These are phyloP conservation scores for Daktulosphaira vitifoliae DNA, from an alignment of 1,140 invertebrate species.

Conservation along the genomic window DNA sequence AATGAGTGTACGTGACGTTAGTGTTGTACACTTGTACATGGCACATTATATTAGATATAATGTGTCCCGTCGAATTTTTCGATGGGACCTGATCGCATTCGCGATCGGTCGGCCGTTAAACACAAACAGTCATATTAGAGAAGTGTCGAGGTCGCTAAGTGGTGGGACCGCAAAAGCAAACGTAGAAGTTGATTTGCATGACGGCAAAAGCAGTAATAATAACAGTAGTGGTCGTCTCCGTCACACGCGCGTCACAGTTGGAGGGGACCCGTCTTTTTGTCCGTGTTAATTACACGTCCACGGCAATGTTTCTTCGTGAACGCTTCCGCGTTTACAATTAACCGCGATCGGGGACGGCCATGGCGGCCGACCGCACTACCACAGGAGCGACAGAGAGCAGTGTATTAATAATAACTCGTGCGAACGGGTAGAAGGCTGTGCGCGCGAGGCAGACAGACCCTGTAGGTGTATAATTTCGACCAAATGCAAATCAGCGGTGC, in stretches of 20 bases:
- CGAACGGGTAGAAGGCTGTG: neutral
- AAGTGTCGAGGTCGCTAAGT: neutral
- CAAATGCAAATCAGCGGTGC: conserved; percentile 29
- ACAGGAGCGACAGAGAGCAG: neutral
- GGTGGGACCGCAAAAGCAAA: no score
- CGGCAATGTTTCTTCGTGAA: conserved; percentile 27
- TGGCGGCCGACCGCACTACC: neutral
- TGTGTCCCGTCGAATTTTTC: no score
- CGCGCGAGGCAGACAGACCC: neutral
- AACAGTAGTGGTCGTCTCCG: neutral
- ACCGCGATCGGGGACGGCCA: neutral
- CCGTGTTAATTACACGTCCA: conserved; percentile 31
- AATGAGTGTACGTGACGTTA: no score
- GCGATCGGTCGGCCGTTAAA: neutral
- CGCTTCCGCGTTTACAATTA: conserved; percentile 23
- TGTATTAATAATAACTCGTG: neutral
- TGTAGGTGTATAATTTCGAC: conserved; percentile 25
- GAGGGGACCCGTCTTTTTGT: conserved; percentile 23
- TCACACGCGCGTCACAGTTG: no score
- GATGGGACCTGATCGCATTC: no score
- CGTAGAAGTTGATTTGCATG: no score
- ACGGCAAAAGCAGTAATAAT: no score
- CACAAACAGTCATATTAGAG: neutral
- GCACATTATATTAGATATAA: no score
- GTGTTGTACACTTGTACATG: no score